A percentile compares a stretch with the other conserved stretches of the same genome.
Evolutionary conservation across 2,888 invertebrate species (phyloP).

Genomic region (Arctia plantaginis): DNA sequence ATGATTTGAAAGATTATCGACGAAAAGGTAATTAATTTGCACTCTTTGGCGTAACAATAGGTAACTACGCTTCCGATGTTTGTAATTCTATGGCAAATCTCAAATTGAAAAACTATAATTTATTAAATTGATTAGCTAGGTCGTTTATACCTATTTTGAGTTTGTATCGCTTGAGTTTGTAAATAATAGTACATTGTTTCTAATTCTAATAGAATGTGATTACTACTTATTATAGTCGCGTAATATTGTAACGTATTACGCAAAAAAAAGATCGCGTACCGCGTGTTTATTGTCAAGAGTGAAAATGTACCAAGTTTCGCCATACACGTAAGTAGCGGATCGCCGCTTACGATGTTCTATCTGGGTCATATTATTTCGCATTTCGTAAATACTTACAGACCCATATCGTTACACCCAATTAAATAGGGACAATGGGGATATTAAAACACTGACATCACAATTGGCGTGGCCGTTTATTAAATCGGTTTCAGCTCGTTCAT

Average conservation of each 20-base stretch:
- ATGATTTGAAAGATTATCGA: constrained; percentile 45
- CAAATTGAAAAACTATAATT: not conserved
- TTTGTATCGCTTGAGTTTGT: constrained; percentile 27
- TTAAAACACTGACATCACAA: constrained; percentile 59
- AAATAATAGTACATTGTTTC: constrained; percentile 36
- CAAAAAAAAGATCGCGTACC: constrained; percentile 71
- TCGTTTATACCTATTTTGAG: constrained; percentile 22
- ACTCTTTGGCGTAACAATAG: constrained; percentile 42
- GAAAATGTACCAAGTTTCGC: constrained; percentile 70
- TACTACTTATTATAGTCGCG: constrained; percentile 31
- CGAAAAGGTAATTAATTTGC: constrained; percentile 36
- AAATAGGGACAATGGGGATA: constrained; percentile 56
- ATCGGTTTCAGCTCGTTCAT: constrained; percentile 62
- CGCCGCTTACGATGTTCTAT: constrained; percentile 73
- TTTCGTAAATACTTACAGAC: constrained; percentile 76
- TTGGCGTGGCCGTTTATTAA: constrained; percentile 54
- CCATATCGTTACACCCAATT: constrained; percentile 65
- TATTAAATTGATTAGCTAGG: constrained; percentile 23
- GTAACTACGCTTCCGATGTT: constrained; percentile 5
- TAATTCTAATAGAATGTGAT: constrained; percentile 50
- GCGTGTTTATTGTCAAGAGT: constrained; percentile 76
- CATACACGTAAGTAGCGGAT: constrained; percentile 62
- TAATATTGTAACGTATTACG: constrained; percentile 60
- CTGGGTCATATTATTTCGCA: constrained; percentile 80
- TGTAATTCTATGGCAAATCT: constrained; percentile 18